phyloP scores from a whole-genome alignment of 1,140 invertebrate species.

The Caenorhabditis elegans region DNA sequence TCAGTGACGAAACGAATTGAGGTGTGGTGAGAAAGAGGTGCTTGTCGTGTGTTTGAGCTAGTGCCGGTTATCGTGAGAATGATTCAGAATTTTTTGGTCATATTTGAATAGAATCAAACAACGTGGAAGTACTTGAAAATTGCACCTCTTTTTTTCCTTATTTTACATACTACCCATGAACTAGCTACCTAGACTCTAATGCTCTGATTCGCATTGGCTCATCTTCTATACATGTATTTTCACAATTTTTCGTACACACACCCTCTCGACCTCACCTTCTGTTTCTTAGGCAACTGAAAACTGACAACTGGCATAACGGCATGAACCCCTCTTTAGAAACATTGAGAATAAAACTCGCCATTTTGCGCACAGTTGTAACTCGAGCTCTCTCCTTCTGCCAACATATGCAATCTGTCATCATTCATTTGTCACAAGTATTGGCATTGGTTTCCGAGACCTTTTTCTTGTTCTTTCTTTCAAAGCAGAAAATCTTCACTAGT shows the following conservation, averaged over 20 bases:
- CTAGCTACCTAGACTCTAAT: not conserved
- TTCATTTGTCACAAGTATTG: constrained; percentile 3
- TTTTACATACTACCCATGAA: not conserved
- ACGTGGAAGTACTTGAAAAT: constrained; percentile 16
- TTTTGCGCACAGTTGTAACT: constrained; percentile 25
- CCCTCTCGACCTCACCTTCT: too few species aligned
- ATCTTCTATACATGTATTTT: too few species aligned
- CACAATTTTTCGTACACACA: too few species aligned
- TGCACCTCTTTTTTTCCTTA: not conserved
- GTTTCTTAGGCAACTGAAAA: not conserved
- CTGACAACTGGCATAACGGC: not conserved
- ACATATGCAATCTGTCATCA: constrained; percentile 24
- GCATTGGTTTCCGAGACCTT: not conserved
- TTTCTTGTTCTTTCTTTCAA: not conserved
- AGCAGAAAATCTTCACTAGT: not conserved
- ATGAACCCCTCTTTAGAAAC: too few species aligned
- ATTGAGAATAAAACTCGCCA: not conserved
- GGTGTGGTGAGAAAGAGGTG: constrained; percentile 7
- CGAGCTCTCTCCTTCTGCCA: constrained; percentile 6
- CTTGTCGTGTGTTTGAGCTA: constrained; percentile 14
- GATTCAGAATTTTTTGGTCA: constrained; percentile 4
- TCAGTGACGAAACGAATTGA: not conserved
- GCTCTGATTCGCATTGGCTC: too few species aligned
- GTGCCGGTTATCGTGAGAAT: constrained; percentile 32
- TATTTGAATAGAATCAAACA: constrained; percentile 17